Conservation (phyloP, 2,113 vertebrate genomes). For the Crotalus horridus region DNA sequence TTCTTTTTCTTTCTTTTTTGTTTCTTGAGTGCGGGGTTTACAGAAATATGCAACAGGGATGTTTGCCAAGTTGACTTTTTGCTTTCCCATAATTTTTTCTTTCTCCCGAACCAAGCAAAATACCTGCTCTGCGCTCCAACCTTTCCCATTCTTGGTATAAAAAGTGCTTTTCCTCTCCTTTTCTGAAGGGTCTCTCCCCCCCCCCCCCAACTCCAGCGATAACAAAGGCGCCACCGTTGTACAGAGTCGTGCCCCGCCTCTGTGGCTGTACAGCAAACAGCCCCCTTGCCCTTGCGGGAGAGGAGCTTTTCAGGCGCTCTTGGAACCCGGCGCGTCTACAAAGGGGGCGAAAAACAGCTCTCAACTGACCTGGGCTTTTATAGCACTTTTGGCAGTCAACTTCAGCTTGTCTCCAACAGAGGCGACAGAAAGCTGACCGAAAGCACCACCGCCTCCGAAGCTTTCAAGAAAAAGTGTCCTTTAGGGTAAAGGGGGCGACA, state of each 20-base stretch:
- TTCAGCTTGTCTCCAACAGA: slow-evolving; percentile 78
- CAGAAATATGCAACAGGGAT: slow-evolving; percentile 3
- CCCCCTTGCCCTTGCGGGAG: slow-evolving; percentile 85
- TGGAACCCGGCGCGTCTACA: slow-evolving; percentile 85
- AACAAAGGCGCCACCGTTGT: slow-evolving; percentile 82
- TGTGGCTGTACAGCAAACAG: slow-evolving; percentile 81
- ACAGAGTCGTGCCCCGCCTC: slow-evolving; percentile 86
- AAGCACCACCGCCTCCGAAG: slow-evolving; percentile 70
- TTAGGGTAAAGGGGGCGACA: slow-evolving; percentile 21
- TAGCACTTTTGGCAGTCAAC: slow-evolving; percentile 84
- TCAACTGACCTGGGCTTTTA: slow-evolving; percentile 91
- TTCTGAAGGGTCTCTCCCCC: slow-evolving; percentile 55
- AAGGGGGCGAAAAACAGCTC: slow-evolving; percentile 82
- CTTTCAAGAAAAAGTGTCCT: slow-evolving; percentile 50
- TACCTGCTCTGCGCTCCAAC: not conserved
- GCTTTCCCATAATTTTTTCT: not conserved
- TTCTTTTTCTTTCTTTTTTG: not conserved
- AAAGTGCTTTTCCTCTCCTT: slow-evolving; percentile 34
- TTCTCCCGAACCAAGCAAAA: not conserved
- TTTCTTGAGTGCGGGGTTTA: not conserved
- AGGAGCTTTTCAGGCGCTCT: slow-evolving; percentile 87
- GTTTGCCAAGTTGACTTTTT: slow-evolving; percentile 27
- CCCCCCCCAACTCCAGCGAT: slow-evolving; percentile 54
- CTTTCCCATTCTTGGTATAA: slow-evolving; percentile 8
- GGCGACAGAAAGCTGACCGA: slow-evolving; percentile 73